Percentiles rank a stretch among this genome's conserved stretches.
phyloP scores from a whole-genome alignment of 2,113 vertebrate species.

The Gallinago paraguaiae region DNA sequence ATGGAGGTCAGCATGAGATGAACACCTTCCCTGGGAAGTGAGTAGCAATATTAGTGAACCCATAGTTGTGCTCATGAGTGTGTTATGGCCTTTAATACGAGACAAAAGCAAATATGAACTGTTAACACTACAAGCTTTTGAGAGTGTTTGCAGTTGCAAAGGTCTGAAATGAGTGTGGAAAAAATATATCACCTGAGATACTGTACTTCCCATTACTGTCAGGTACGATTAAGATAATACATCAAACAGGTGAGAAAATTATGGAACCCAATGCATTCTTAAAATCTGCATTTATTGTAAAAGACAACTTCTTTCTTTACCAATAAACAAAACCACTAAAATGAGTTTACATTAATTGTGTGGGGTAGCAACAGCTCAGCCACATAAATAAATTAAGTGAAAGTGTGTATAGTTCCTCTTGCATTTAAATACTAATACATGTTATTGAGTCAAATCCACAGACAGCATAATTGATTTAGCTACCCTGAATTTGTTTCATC shows the following conservation, averaged over 20 bases:
- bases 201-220: neutral
- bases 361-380: neutral
- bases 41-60: neutral
- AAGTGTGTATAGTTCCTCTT: neutral
- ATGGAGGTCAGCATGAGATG: neutral
- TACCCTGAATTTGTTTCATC: neutral
- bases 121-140: neutral
- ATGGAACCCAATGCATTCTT: neutral
- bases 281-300: neutral
- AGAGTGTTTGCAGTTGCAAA: neutral
- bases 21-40: neutral
- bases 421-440: neutral
- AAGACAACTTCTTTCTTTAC: neutral
- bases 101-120: conserved; percentile 3
- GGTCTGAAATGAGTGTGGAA: neutral
- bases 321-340: neutral
- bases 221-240: neutral
- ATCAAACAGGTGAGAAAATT: neutral
- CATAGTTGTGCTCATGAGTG: neutral
- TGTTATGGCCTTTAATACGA: neutral
- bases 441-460: neutral
- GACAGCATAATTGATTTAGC: neutral
- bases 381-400: neutral
- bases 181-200: neutral
- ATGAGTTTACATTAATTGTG: neutral